Evolutionary conservation across 2,113 vertebrate genomes (phyloP), one percentile per base, ranked within the genome.

Genomic region (Azemiops feae): DNA sequence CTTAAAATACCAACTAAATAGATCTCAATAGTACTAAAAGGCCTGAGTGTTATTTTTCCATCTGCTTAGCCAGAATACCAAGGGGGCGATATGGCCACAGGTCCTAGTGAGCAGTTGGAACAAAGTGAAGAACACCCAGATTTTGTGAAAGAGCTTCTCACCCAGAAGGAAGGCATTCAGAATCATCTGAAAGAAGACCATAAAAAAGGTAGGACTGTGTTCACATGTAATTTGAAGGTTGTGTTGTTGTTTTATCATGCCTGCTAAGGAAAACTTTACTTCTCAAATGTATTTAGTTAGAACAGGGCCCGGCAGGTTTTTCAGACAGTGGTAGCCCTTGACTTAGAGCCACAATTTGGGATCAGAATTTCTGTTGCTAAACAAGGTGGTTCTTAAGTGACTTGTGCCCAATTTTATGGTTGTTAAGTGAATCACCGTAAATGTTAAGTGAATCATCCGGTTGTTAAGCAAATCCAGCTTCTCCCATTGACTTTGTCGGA

Each of bases 71-170:
- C 58, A 88, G 22, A 23, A 6, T 1, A 57, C 45, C 92, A 9
- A 20, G 0, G 0, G 23, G 9, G 93, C 85, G 91, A 90, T 43
- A 86, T 53, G 87, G 91, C 97, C 50, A 93, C 96, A 89, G 94
- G 89, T 55, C 91, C 90, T 58, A 1, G 1, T 10, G 94, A 47
- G 3, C 93, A 14, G 0, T 2, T 94, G 89, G 96, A 97, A 14
- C 47, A 87, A 25, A 94, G 90, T 4, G 93, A 95, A 93, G 95
- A 95, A 20, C 92, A 81, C 25, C 94, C 95, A 6, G n/a, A 94
- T 58, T 91, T 89, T 12, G 57, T 88, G 0, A 9, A 95, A 0
- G 85, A 93, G 87, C 34, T 94, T 88, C 20, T 34, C 0, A 5
- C 8, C 0, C 1, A 1, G 86, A 53, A 6, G 0, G 93, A 90